Percentiles rank a stretch among this genome's conserved stretches.
These are phyloP conservation scores for Enoplosus armatus DNA, from an alignment of 2,797 vertebrate species.

Conservation along the genomic window DNA sequence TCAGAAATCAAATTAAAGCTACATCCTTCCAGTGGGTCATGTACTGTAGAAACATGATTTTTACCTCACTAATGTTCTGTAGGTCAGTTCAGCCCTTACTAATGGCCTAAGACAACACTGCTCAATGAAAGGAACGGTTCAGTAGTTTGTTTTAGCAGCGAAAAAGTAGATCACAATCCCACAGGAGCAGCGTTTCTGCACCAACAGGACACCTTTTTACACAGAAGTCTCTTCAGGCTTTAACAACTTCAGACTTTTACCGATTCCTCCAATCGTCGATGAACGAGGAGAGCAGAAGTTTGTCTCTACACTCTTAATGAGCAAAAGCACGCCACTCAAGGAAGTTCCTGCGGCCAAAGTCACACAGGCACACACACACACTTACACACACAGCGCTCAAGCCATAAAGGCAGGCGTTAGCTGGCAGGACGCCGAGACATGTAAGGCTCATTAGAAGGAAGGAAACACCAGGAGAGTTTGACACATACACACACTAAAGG, in stretches of 20 bases:
- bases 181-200: slow-evolving; percentile 9
- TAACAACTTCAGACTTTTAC: slow-evolving; percentile 27
- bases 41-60: slow-evolving; percentile 7
- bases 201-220: slow-evolving; percentile 24
- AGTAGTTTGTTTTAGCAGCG: slow-evolving; percentile 9
- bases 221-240: slow-evolving; percentile 8
- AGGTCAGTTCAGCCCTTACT: slow-evolving; percentile 7
- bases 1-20: slow-evolving; percentile 25
- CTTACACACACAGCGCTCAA: slow-evolving; percentile 26
- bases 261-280: slow-evolving; percentile 3
- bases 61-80: slow-evolving; percentile 1
- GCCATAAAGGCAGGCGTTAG: slow-evolving; percentile 32
- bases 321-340: background rate
- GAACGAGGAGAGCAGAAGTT: slow-evolving; percentile 28
- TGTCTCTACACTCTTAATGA: slow-evolving; percentile 33
- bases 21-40: slow-evolving; percentile 4
- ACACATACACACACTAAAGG: slow-evolving; percentile 24
- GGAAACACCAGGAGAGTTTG: slow-evolving; percentile 32
- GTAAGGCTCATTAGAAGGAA: slow-evolving; percentile 32
- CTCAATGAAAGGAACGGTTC: slow-evolving; percentile 20
- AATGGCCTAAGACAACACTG: slow-evolving; percentile 13
- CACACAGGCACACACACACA: slow-evolving; percentile 20
- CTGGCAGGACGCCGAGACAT: slow-evolving; percentile 10
- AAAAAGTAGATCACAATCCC: slow-evolving; percentile 17
- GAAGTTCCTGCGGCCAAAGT: slow-evolving; percentile 19